phyloP scores from a whole-genome alignment of 2,888 invertebrate species.

The Pandemis cinnamomeana region DNA sequence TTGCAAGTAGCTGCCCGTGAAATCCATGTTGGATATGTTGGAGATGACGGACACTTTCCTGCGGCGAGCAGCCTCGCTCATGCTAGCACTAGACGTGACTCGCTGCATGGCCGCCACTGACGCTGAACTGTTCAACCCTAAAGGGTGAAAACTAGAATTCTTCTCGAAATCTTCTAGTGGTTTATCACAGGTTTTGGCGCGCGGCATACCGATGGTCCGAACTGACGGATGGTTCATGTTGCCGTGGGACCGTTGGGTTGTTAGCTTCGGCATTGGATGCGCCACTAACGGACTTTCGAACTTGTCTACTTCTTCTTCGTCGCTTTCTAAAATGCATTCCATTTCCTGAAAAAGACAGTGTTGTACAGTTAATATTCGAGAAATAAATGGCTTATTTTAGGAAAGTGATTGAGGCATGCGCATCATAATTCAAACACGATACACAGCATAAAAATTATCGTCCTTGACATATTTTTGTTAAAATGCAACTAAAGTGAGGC shows the following conservation, averaged over 20 bases:
- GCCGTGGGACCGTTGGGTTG: slow-evolving; percentile 69
- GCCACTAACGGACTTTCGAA: slow-evolving; percentile 78
- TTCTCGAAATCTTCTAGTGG: slow-evolving; percentile 76
- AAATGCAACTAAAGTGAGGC: neutral
- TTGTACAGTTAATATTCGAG: too few species aligned
- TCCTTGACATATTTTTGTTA: neutral
- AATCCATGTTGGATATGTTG: slow-evolving; percentile 89
- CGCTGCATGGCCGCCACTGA: slow-evolving; percentile 79
- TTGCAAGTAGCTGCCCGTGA: slow-evolving; percentile 89
- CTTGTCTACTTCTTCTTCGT: slow-evolving; percentile 86
- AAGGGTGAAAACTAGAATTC: slow-evolving; percentile 56
- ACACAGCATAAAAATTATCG: too few species aligned
- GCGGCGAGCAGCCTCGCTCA: slow-evolving; percentile 79
- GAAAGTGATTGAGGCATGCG: too few species aligned
- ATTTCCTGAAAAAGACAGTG: slow-evolving; percentile 81
- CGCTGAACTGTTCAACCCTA: slow-evolving; percentile 73
- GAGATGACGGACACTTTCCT: slow-evolving; percentile 88
- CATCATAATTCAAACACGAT: neutral
- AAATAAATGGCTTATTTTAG: too few species aligned
- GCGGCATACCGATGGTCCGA: slow-evolving; percentile 72
- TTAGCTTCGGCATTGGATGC: slow-evolving; percentile 68
- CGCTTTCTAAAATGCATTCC: slow-evolving; percentile 88
- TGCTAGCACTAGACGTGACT: slow-evolving; percentile 79
- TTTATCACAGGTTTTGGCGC: slow-evolving; percentile 80
- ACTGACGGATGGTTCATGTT: slow-evolving; percentile 80